Evolutionary conservation across 2,888 invertebrate species (phyloP), one percentile per base, ranked within the genome.

Genomic region (Scaptodrosophila latifasciaeformis): DNA sequence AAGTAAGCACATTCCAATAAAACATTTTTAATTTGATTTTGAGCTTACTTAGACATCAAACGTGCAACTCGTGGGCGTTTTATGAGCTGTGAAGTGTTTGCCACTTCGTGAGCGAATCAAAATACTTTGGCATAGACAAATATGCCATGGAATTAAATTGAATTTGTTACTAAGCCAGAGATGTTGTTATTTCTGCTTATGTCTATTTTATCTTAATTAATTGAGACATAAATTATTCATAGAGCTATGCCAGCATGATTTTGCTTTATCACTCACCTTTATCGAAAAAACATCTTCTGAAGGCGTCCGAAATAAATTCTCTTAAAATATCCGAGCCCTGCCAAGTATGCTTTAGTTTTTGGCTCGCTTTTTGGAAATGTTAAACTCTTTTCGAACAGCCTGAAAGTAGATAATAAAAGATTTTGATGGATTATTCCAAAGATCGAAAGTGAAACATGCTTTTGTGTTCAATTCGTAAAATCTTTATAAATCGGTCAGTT

Each of bases 191-290:
- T 31, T 9, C 13, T 49, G 43, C 29, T 58, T 62, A 66, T 72
- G 55, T 55, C 64, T 50, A 54, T 59, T 67, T 58, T 13, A 53
- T 49, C 52, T 78, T 74, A 78, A 70, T 78, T 70, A 70, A 70
- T 74, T 63, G 63, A 57, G 47, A 66, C 65, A 76, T 76, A 70
- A 74, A 63, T 74, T 57, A 75, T 71, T 54, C 59, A 67, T 58
- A 37, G 53, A 37, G 15, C n/a, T n/a, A n/a, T n/a, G n/a, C n/a
- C n/a, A n/a, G n/a, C n/a, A n/a, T n/a, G n/a, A n/a, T n/a, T n/a
- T n/a, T n/a, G 48, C 40, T 40, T 40, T 54, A 54, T 27, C 42
- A 30, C 46, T 50, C 57, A 43, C 39, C 49, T 46, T 47, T 47
- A 53, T n/a, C n/a, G n/a, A n/a, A n/a, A n/a, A n/a, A n/a, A n/a